A percentile compares a stretch with the other conserved stretches of the same genome.
phyloP scores from a whole-genome alignment of 2,888 invertebrate species.

The Eremobia ochroleuca region DNA sequence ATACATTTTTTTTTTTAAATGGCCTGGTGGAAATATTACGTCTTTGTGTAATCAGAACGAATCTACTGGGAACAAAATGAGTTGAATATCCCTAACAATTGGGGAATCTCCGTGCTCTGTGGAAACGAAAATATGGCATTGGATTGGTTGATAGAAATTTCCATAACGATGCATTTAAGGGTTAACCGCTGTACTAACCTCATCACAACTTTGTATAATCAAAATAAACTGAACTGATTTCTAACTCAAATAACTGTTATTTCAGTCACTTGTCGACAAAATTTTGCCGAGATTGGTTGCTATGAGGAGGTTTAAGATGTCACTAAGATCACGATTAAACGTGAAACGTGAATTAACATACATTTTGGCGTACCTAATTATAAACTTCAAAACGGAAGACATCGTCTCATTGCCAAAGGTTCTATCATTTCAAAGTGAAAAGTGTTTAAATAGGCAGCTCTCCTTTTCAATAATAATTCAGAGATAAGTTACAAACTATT shows the following conservation, averaged over 20 bases:
- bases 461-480: slow-evolving; percentile 32
- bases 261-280: too few species aligned
- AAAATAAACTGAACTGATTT: background rate
- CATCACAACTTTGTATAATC: background rate
- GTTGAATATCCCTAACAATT: too few species aligned
- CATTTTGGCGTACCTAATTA: slow-evolving; percentile 22
- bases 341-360: background rate
- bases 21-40: too few species aligned
- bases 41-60: too few species aligned
- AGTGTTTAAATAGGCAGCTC: slow-evolving; percentile 5
- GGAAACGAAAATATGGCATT: too few species aligned
- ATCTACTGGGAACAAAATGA: too few species aligned
- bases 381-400: slow-evolving; percentile 11
- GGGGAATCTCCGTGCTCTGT: too few species aligned
- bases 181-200: too few species aligned
- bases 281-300: background rate
- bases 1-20: too few species aligned
- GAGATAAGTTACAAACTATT: slow-evolving; percentile 49
- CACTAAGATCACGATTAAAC: background rate
- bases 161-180: too few species aligned
- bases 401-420: background rate
- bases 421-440: slow-evolving; percentile 13
- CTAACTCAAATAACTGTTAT: background rate
- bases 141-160: too few species aligned
- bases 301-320: too few species aligned